Base-by-base conservation (phyloP, 2,113 vertebrate genomes). In the Hiodon alosoides region DNA sequence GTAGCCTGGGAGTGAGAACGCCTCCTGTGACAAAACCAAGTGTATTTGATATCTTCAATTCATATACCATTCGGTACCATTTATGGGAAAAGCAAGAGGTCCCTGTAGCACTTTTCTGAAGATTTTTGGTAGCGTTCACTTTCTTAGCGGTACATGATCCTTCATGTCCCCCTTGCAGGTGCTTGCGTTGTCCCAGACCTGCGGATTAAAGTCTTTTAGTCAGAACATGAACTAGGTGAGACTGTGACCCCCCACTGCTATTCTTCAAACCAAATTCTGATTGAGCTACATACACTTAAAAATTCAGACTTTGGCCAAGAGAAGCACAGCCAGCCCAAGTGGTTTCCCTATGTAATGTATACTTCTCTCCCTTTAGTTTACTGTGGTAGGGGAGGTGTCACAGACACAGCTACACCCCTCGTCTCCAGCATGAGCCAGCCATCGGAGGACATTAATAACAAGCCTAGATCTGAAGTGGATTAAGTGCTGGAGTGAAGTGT, bases 21-120 rank as follows among this genome's bases (percentile, higher is more conserved):
- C 14, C 59, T 71, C 64, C 52, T 50, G 46, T 50, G 11, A 65
- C 48, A 65, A 71, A 76, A 76, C 75, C 75, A 76, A 76, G 75
- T 76, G 75, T 76, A 76, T 76, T 76, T 76, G 75, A 76, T 76
- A 65, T 69, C 58, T 76, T 60, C 67, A 64, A 76, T 76, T 76
- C 55, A 76, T 76, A 76, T 76, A 76, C 75, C 75, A 76, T 61
- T 71, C 16, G 68, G 75, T 76, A 76, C 75, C 75, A 76, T 76
- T 76, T 76, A 76, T 76, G 47, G 31, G 67, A 61, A 51, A 51
- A 13, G 46, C 47, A 52, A 67, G 31, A 31, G 5, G 54, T 10
- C 65, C 52, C 50, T 48, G 54, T 14, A 14, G 54, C 46, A 50
- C 57, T 67, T 69, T 59, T 58, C 53, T 31, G 57, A 69, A 47